Evolutionary conservation across 2,888 invertebrate genomes (phyloP), one percentile per base, ranked within the genome.

Genomic region (Miltochrista miniata): DNA sequence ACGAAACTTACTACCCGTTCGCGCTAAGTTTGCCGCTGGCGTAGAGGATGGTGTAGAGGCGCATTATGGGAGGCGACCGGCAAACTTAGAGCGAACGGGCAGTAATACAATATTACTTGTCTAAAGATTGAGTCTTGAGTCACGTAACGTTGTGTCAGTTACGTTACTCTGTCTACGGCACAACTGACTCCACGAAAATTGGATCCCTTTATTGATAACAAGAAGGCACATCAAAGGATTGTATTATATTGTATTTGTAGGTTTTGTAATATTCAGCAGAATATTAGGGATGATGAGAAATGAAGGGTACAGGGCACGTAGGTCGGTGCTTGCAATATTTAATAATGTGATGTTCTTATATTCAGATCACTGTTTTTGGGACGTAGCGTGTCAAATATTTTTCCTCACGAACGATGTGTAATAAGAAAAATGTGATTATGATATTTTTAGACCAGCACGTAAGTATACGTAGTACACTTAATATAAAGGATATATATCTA

Each of bases 61-160:
- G n/a, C n/a, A n/a, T n/a, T n/a, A n/a, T n/a, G n/a, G n/a, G n/a
- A n/a, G n/a, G n/a, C n/a, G n/a, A n/a, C n/a, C n/a, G n/a, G n/a
- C n/a, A n/a, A n/a, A n/a, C n/a, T n/a, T n/a, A n/a, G n/a, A n/a
- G n/a, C n/a, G n/a, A n/a, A n/a, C n/a, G n/a, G n/a, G n/a, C n/a
- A n/a, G n/a, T 5, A 12, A 38, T 38, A 45, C 38, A 45, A 5
- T 31, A 31, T 12, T 18, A 30, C 29, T 37, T 36, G 30, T 45
- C 24, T 75, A 75, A 77, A 74, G 76, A 82, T 81, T 66, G 66
- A 33, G 81, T 81, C 87, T 81, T 66, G 66, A 33, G 81, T 81
- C 87, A 87, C 86, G 85, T 88, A 87, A 30, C 79, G 82, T 78
- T 79, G 87, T 83, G 87, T 87, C 87, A 85, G 85, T 81, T 77